A percentile compares a stretch with the other conserved stretches of the same genome.
phyloP scores from a whole-genome alignment of 1,140 invertebrate genomes.

The Zeugodacus cucurbitae region DNA sequence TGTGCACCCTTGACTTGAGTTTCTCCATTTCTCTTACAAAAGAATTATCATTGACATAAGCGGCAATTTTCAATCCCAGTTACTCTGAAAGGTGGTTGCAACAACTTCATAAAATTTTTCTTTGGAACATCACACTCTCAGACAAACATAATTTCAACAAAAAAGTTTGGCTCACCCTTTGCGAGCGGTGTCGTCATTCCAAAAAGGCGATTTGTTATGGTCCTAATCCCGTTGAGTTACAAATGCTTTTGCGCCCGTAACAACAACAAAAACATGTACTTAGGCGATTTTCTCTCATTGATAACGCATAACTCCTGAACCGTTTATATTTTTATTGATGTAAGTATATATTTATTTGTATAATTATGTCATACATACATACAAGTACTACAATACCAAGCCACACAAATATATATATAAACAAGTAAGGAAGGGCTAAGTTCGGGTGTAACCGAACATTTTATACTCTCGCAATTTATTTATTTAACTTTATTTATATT shows the following conservation, averaged over 20 bases:
- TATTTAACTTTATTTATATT: too few species aligned
- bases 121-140: neutral
- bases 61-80: neutral
- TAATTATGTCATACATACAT: neutral
- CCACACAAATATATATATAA: too few species aligned
- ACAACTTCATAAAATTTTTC: neutral
- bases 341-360: too few species aligned
- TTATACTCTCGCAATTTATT: too few species aligned
- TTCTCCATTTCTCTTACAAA: neutral
- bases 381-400: neutral
- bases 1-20: neutral
- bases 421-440: too few species aligned
- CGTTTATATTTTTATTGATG: neutral
- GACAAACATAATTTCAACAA: neutral
- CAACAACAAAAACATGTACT: neutral
- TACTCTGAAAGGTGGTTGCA: neutral
- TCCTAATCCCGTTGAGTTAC: slow-evolving; percentile 35
- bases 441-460: too few species aligned
- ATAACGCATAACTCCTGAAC: neutral
- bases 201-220: slow-evolving; percentile 26
- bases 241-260: neutral
- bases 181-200: neutral
- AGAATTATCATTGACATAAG: slow-evolving; percentile 10
- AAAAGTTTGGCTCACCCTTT: too few species aligned
- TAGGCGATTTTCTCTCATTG: slow-evolving; percentile 10